These are phyloP conservation scores for Operophtera brumata DNA, from an alignment of 2,888 invertebrate genomes.

Conservation along the genomic window DNA sequence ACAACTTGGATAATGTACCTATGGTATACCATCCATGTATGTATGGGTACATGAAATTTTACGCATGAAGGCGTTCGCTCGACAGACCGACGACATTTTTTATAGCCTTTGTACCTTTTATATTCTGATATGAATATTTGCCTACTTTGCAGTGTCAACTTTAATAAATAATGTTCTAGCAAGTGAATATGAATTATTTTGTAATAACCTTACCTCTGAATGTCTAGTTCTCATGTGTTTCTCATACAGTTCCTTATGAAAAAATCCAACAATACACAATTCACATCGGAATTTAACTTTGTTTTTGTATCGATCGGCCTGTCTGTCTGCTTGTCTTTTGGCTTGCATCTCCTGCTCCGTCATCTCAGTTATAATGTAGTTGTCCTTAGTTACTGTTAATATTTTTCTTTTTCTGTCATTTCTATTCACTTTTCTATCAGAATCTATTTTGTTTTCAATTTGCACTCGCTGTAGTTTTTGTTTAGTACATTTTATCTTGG, in stretches of 20 bases:
- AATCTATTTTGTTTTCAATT: not conserved
- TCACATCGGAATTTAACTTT: conserved; percentile 18
- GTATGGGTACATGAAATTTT: too few relatives aligned
- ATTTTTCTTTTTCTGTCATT: not conserved
- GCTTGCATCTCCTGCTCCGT: conserved; percentile 15
- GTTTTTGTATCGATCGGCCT: conserved; percentile 16
- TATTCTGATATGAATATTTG: too few relatives aligned
- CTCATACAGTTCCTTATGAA: conserved; percentile 15
- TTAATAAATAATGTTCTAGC: not conserved
- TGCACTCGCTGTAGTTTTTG: not conserved
- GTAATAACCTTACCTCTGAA: conserved; percentile 10
- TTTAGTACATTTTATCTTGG: not conserved
- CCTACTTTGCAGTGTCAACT: not conserved
- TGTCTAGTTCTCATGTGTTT: conserved; percentile 14
- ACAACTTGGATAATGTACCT: too few relatives aligned
- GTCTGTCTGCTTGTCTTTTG: conserved; percentile 9
- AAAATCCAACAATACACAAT: conserved; percentile 16
- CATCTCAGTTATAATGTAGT: conserved; percentile 14
- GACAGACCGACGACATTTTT: too few relatives aligned
- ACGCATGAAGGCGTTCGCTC: too few relatives aligned
- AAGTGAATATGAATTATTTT: not conserved
- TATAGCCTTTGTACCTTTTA: too few relatives aligned
- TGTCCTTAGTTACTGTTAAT: conserved; percentile 8
- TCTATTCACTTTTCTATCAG: not conserved
- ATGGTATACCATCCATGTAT: too few relatives aligned